Conservation (phyloP, 2,888 invertebrate species). For the Amphipyra berbera region DNA sequence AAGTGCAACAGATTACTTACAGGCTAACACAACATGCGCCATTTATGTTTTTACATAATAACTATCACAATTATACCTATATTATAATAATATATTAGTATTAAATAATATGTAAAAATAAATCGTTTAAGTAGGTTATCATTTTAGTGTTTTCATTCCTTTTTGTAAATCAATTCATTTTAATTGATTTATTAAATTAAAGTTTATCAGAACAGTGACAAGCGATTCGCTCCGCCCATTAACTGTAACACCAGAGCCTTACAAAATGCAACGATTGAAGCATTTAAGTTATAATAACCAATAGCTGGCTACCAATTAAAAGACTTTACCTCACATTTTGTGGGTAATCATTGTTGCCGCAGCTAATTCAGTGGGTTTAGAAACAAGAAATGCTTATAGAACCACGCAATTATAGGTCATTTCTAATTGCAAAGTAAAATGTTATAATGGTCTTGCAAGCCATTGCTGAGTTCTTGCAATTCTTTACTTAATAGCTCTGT, state of each 20-base stretch:
- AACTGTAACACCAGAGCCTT: constrained; percentile 17
- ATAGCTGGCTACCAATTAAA: constrained; percentile 58
- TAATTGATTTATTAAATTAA: too few species aligned
- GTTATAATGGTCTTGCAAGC: constrained; percentile 59
- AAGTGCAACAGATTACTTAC: too few species aligned
- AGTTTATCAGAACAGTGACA: neutral
- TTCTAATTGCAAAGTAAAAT: constrained; percentile 71
- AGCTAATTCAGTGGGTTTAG: constrained; percentile 57
- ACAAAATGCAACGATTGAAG: constrained; percentile 31
- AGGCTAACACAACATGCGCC: too few species aligned
- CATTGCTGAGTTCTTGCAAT: constrained; percentile 53
- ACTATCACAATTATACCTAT: too few species aligned
- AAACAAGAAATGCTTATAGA: constrained; percentile 64
- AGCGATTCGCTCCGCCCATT: constrained; percentile 14
- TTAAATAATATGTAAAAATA: too few species aligned
- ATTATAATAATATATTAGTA: too few species aligned
- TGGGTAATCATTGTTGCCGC: constrained; percentile 60
- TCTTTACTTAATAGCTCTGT: constrained; percentile 36
- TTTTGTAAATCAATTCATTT: too few species aligned
- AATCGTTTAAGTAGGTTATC: too few species aligned
- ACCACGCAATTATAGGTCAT: constrained; percentile 64
- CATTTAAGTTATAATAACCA: constrained; percentile 48
- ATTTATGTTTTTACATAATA: too few species aligned
- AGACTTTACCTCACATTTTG: constrained; percentile 59
- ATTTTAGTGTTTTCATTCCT: too few species aligned